phyloP scores from a whole-genome alignment of 2,797 vertebrate genomes.

The Tinamus major region DNA sequence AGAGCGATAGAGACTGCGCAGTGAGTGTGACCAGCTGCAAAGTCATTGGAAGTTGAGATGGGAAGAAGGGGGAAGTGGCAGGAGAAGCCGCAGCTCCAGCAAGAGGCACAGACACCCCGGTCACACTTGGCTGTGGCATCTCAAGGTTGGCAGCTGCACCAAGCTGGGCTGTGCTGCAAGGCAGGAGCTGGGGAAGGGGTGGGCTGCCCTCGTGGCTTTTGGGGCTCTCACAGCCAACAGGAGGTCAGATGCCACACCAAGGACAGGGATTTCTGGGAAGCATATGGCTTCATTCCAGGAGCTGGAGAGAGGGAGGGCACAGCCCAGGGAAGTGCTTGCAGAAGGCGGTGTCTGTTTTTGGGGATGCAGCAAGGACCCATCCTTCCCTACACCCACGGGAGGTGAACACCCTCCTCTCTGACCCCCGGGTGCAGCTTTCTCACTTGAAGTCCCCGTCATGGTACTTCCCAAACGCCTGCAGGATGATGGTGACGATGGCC shows the following conservation, averaged over 20 bases:
- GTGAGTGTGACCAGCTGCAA: background rate
- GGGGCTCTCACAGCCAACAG: background rate
- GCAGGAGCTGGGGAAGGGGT: no score
- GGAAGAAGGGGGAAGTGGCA: background rate
- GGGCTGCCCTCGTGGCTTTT: background rate
- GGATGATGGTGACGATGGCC: slow-evolving; percentile 92
- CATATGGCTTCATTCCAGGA: accelerated
- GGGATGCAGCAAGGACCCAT: background rate
- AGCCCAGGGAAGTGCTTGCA: background rate
- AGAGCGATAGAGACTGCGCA: background rate
- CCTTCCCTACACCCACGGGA: background rate
- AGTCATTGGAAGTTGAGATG: background rate
- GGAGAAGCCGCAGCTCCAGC: background rate
- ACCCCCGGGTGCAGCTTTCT: slow-evolving; percentile 63
- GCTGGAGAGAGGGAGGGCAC: background rate
- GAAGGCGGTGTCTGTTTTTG: background rate
- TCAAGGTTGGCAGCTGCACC: background rate
- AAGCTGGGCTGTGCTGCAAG: background rate
- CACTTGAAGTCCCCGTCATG: slow-evolving; percentile 97
- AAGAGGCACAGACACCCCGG: background rate
- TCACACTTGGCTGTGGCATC: background rate
- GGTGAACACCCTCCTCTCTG: background rate
- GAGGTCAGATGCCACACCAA: background rate
- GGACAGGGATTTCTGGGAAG: background rate
- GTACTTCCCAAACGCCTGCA: slow-evolving; percentile 95